Percentiles rank a stretch among this genome's conserved stretches.
These are phyloP conservation scores for Bufo bufo DNA, from an alignment of 2,113 vertebrate genomes.

Conservation along the genomic window DNA sequence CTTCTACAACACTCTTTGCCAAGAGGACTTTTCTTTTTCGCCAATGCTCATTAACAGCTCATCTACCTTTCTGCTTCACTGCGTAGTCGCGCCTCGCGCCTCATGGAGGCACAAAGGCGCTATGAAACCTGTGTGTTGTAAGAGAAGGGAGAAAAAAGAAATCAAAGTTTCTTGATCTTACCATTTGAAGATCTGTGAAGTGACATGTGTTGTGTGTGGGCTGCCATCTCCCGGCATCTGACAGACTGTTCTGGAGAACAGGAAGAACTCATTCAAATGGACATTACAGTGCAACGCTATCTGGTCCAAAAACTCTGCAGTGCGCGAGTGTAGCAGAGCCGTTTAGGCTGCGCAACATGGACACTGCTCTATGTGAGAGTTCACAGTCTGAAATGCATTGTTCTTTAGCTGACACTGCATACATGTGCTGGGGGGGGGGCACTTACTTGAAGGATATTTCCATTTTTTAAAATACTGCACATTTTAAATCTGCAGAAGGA, in stretches of 20 bases:
- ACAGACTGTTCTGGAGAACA: slow-evolving; percentile 34
- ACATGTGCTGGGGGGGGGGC: not conserved
- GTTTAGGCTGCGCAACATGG: not conserved
- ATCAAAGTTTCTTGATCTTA: slow-evolving; percentile 1
- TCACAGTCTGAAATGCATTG: not conserved
- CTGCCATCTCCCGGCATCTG: not conserved
- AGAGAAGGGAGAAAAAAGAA: not conserved
- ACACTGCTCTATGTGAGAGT: not conserved
- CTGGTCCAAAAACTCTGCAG: not conserved
- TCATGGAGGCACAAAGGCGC: not conserved
- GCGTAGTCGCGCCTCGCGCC: not conserved
- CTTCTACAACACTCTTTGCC: too few species aligned
- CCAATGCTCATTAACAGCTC: not conserved
- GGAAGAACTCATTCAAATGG: slow-evolving; percentile 15
- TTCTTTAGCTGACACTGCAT: not conserved
- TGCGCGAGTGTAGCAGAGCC: too few species aligned
- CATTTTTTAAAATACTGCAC: not conserved
- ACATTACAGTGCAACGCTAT: not conserved
- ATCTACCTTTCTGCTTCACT: not conserved
- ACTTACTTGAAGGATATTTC: not conserved
- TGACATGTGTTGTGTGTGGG: slow-evolving; percentile 46
- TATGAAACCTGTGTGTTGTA: not conserved
- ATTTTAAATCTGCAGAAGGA: not conserved
- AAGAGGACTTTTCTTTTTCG: too few species aligned
- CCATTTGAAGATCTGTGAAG: slow-evolving; percentile 2